These are phyloP conservation scores for Pemphredon lugubris DNA, from an alignment of 2,888 invertebrate species.

Conservation along the genomic window DNA sequence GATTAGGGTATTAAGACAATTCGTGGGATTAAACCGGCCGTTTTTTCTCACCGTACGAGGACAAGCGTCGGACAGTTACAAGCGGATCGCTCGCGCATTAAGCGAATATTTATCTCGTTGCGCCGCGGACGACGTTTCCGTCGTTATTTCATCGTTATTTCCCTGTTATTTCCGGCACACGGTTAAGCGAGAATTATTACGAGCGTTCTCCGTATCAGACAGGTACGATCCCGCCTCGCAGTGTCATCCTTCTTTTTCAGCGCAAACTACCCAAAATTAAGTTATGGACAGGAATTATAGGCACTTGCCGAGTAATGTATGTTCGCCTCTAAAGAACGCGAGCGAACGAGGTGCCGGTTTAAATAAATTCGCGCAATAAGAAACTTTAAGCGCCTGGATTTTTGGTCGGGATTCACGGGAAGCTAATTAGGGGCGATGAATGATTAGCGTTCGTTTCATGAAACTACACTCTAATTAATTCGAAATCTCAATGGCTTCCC, in stretches of 20 bases:
- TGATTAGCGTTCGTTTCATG: too few relatives aligned
- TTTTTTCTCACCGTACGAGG: not conserved
- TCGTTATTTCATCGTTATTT: constrained; percentile 75
- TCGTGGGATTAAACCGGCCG: constrained; percentile 8
- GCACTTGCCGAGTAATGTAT: constrained; percentile 43
- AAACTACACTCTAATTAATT: too few relatives aligned
- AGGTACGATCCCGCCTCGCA: constrained; percentile 23
- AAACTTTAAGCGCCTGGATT: not conserved
- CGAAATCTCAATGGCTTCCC: too few relatives aligned
- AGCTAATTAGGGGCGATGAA: too few relatives aligned
- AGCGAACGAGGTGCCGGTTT: constrained; percentile 1
- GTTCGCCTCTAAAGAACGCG: constrained; percentile 18
- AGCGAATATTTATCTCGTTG: constrained; percentile 56
- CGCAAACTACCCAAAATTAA: constrained; percentile 50
- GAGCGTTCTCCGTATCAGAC: constrained; percentile 47
- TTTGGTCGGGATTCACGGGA: too few relatives aligned
- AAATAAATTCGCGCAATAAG: constrained; percentile 15
- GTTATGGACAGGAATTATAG: constrained; percentile 45
- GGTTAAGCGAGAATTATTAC: constrained; percentile 73
- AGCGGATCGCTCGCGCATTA: constrained; percentile 42
- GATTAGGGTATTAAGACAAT: not conserved
- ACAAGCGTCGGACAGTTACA: constrained; percentile 34
- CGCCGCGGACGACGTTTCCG: constrained; percentile 57
- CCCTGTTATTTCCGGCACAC: constrained; percentile 67
- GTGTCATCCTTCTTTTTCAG: constrained; percentile 38